These are phyloP conservation scores for Aythya baeri DNA, from an alignment of 2,113 vertebrate genomes.

Conservation along the genomic window DNA sequence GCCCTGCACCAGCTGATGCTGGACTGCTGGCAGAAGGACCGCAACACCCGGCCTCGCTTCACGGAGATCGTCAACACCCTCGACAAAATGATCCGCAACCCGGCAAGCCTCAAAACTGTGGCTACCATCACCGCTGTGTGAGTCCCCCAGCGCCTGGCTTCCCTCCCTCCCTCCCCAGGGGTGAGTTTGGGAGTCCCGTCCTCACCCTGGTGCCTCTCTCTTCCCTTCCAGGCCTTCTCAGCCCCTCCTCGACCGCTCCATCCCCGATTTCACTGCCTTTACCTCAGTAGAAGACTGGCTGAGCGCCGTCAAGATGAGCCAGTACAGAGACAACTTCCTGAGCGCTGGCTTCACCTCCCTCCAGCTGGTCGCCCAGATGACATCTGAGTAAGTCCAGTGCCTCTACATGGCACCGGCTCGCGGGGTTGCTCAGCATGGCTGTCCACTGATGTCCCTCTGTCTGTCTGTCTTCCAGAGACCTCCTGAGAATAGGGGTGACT, in stretches of 20 bases:
- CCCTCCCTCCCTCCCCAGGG: background rate
- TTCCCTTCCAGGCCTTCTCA: constrained; percentile 90
- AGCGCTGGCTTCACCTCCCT: constrained; percentile 96
- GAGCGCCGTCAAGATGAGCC: constrained; percentile 97
- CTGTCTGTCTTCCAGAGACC: constrained; percentile 83
- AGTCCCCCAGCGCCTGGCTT: background rate
- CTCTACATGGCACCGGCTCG: background rate
- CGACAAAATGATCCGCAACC: constrained; percentile 99
- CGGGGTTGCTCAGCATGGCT: background rate
- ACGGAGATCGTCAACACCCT: constrained; percentile 95
- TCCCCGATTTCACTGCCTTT: constrained; percentile 98
- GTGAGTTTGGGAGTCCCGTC: background rate
- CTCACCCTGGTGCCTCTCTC: background rate
- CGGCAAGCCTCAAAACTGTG: constrained; percentile 95
- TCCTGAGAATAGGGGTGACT: constrained; percentile 98
- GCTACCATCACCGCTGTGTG: constrained; percentile 97
- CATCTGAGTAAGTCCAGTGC: constrained; percentile 90
- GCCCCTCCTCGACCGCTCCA: constrained; percentile 95
- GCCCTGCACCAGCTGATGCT: constrained; percentile 97
- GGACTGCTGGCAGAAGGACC: constrained; percentile 99
- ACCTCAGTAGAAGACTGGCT: constrained; percentile 99
- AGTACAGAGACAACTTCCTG: constrained; percentile 98
- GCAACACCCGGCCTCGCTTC: constrained; percentile 95
- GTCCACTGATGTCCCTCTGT: background rate
- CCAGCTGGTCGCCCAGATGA: constrained; percentile 96